Percentiles rank a stretch among this genome's conserved stretches.
These are phyloP conservation scores for Actenoides hombroni DNA, from an alignment of 2,113 vertebrate species.

Conservation along the genomic window DNA sequence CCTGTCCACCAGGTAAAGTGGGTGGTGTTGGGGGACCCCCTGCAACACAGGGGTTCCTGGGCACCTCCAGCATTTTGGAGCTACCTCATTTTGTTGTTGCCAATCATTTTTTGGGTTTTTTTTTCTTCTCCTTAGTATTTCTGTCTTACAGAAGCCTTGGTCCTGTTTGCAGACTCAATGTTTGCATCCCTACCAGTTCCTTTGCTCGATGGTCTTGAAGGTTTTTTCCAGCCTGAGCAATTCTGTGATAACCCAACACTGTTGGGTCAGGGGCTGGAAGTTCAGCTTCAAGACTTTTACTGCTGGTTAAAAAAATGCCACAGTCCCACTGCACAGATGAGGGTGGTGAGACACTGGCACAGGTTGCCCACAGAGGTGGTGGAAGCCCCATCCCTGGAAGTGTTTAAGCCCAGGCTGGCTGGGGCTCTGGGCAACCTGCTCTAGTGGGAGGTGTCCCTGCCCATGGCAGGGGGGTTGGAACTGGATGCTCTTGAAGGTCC, in stretches of 20 bases:
- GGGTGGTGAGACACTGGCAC: too few relatives aligned
- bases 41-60: not conserved
- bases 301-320: not conserved
- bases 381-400: too few relatives aligned
- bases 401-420: too few relatives aligned
- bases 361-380: too few relatives aligned
- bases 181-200: not conserved
- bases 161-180: not conserved
- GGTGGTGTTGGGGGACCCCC: not conserved
- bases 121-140: not conserved
- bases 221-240: too few relatives aligned
- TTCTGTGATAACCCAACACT: fast-evolving
- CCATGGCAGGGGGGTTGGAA: too few relatives aligned
- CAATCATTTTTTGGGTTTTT: too few relatives aligned
- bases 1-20: not conserved
- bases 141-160: not conserved
- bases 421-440: too few relatives aligned
- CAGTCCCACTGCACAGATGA: too few relatives aligned
- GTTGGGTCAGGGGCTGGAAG: not conserved
- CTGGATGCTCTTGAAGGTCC: too few relatives aligned
- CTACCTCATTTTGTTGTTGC: not conserved
- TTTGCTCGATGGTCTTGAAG: not conserved
- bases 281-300: not conserved
- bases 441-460: too few relatives aligned
- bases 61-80: not conserved